Conservation (phyloP, 2,888 invertebrate species). For the Drosophila setosimentum region DNA sequence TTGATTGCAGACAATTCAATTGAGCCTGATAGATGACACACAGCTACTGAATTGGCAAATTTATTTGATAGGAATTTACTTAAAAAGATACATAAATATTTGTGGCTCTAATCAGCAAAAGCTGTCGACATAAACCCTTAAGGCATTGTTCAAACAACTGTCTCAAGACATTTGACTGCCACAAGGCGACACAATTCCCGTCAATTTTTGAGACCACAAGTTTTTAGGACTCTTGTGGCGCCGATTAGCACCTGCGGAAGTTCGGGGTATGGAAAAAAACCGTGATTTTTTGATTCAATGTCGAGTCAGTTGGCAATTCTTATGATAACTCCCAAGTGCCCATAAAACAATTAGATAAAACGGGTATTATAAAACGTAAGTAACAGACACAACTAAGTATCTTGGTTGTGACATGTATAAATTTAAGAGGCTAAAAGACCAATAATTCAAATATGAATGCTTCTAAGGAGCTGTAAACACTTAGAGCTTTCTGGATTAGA, state of each 20-base stretch:
- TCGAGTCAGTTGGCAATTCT: not conserved
- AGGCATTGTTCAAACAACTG: conserved; percentile 5
- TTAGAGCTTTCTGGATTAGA: not conserved
- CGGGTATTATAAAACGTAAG: not conserved
- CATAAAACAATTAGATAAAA: not conserved
- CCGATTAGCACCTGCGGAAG: not conserved
- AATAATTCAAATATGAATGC: not conserved
- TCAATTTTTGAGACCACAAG: not conserved
- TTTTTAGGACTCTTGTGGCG: not conserved
- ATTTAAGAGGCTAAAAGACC: not conserved
- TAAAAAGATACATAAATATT: conserved; percentile 28
- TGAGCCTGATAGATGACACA: conserved; percentile 40
- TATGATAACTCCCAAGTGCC: too few species aligned
- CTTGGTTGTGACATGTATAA: not conserved
- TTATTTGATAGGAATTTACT: conserved; percentile 43
- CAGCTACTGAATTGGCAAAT: conserved; percentile 39
- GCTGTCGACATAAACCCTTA: conserved; percentile 25
- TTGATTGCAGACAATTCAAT: conserved; percentile 63
- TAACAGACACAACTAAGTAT: not conserved
- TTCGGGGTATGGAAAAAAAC: conserved; percentile 15
- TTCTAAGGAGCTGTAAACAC: not conserved
- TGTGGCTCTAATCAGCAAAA: conserved; percentile 11
- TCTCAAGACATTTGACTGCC: conserved; percentile 14
- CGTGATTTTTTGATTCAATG: conserved; percentile 10
- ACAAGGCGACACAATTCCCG: conserved; percentile 11